Base-by-base conservation (phyloP, 1,140 invertebrate species). In the Leptopilina clavipes region DNA sequence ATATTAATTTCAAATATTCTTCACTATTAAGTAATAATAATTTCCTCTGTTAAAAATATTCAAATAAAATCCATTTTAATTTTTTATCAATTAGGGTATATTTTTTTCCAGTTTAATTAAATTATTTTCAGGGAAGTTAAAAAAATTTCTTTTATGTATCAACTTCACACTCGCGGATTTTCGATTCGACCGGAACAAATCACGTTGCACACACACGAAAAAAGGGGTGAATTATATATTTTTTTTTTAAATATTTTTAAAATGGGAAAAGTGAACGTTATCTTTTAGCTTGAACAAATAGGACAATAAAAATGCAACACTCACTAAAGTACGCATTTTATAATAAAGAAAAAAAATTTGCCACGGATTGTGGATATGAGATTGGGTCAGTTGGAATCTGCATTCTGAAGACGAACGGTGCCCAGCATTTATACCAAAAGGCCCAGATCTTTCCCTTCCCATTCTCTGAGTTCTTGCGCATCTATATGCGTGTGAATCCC, bases 351-450 rank as follows among this genome's bases (percentile, higher is more conserved):
- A 81, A 74, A 65, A 31, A 81, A 82, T 82, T 84, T 77, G 80
- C 78, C 70, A 76, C 76, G 80, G 77, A 78, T 83, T 70, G 79
- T 78, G 75, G 71, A 81, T 82, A 84, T 79, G 82, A 45, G 44
- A 84, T 86, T 87, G 85, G 81, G 84, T 86, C 85, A 86, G 86
- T 85, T 85, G 79, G 84, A 85, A 88, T 86, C 87, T 86, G 84
- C 86, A 84, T 84, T 81, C 79, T 81, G 81, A 83, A 80, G 82
- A 82, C 81, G 85, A 84, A 78, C 81, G 81, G 79, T 81, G 74
- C 71, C 80, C 84, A 80, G 83, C 85, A 89, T 89, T 89, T 89
- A 89, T 89, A 89, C 84, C 84, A 88, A 88, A 86, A 87, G 83
- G 79, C 77, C 74, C 81, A 80, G 85, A 87, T 88, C 83, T 84